Percentiles rank a stretch among this genome's conserved stretches.
Evolutionary conservation across 2,797 vertebrate species (phyloP).

Genomic region (Otolemur crassicaudatus): DNA sequence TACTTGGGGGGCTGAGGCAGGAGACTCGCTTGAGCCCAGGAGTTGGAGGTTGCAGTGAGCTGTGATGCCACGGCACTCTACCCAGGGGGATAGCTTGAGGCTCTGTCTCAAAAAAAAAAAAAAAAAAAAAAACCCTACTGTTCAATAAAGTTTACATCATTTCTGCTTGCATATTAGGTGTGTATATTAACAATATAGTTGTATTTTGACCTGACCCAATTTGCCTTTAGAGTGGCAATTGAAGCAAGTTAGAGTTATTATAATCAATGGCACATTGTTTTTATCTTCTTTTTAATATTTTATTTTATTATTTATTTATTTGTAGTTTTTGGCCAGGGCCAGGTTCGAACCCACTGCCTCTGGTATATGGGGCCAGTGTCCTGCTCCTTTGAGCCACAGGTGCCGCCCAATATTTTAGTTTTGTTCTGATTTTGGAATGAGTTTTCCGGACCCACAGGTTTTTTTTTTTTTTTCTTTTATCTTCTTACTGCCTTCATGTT

Average conservation of each 20-base stretch:
- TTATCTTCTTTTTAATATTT: neutral
- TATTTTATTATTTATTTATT: neutral
- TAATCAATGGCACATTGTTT: neutral
- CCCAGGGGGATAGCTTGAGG: too few species aligned
- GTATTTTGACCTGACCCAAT: neutral
- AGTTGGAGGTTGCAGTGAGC: too few species aligned
- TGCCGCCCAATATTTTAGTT: neutral
- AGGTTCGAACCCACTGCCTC: too few species aligned
- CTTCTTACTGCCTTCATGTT: neutral
- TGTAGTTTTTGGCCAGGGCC: too few species aligned
- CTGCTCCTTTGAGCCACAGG: too few species aligned
- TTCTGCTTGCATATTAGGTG: neutral
- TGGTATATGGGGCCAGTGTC: too few species aligned
- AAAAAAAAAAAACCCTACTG: neutral
- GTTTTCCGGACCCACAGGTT: neutral
- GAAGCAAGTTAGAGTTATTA: neutral
- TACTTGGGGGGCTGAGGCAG: too few species aligned
- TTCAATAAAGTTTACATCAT: conserved; percentile 9
- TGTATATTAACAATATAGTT: conserved; percentile 6
- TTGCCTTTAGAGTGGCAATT: neutral
- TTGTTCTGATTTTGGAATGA: neutral
- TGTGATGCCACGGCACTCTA: too few species aligned
- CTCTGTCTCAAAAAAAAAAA: too few species aligned
- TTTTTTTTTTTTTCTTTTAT: neutral
- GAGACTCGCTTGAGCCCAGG: too few species aligned